These are phyloP conservation scores for Spondyliosoma cantharus DNA, from an alignment of 2,797 vertebrate genomes.

Conservation along the genomic window DNA sequence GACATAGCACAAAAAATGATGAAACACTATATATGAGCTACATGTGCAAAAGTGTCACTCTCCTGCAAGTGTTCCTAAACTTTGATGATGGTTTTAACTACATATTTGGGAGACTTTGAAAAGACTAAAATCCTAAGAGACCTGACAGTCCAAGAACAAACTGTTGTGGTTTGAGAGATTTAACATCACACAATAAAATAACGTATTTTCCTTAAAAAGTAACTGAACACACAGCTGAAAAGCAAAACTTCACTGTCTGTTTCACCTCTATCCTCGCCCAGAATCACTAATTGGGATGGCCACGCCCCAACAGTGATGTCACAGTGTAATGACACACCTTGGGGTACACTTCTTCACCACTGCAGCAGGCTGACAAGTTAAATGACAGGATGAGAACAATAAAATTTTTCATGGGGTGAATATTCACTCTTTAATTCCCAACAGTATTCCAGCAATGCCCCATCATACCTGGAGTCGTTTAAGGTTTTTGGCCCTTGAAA, in stretches of 20 bases:
- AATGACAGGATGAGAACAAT: neutral
- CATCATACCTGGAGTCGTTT: too few relatives aligned
- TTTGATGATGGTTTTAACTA: neutral
- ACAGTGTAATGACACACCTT: too few relatives aligned
- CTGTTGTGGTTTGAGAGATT: conserved; percentile 3
- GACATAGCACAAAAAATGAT: too few relatives aligned
- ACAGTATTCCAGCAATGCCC: too few relatives aligned
- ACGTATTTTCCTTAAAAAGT: neutral
- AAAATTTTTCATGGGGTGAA: neutral
- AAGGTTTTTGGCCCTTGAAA: neutral
- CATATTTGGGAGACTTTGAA: neutral
- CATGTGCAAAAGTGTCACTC: neutral
- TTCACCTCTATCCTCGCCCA: neutral
- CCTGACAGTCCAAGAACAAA: conserved; percentile 13
- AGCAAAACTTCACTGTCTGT: neutral
- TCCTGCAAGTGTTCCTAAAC: neutral
- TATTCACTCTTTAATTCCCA: neutral
- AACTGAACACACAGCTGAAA: neutral
- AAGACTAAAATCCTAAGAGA: neutral
- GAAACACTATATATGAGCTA: neutral
- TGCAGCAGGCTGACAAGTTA: too few relatives aligned
- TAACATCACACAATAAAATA: neutral
- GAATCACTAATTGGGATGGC: too few relatives aligned
- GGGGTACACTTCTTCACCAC: too few relatives aligned
- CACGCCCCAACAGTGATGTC: too few relatives aligned